Base-by-base conservation (phyloP, 1,140 invertebrate genomes). In the Eumaeus atala region DNA sequence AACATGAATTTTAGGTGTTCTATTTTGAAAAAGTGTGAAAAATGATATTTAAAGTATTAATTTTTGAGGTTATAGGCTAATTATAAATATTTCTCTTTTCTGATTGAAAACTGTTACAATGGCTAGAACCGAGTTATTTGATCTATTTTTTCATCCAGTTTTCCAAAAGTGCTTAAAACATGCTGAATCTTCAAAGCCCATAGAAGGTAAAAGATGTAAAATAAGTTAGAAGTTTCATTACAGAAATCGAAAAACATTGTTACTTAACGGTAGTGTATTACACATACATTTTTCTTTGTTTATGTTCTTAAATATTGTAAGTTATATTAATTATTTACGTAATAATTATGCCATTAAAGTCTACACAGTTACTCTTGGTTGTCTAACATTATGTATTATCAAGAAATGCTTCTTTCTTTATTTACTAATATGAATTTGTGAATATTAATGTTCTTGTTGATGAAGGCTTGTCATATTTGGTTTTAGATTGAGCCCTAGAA, bases 111-210 rank as follows among this genome's bases (percentile, higher is more conserved):
- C 61, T 50, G 48, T 70, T 72, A 56, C 59, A 67, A 89, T 89
- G 87, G 84, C 86, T 66, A 77, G 77, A 64, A 85, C 75, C 62
- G 87, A 89, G 66, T 71, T 89, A 58, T 88, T 88, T 62, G 86
- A 87, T 79, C 72, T 89, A 56, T 89, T 88, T 74, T 89, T 89
- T 54, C 86, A 89, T 70, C 87, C 87, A 38, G 77, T 89, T 17
- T 89, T 89, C 64, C 87, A 87, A 81, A 88, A 88, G 69, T 89
- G 87, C 64, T 77, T 89, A 59, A 79, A 73, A 72, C 85, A 89
- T 70, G 87, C 85, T 5, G 86, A 88, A 72, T 69, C 77, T 40
- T 63, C 70, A 7, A 56, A 75, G 51, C 56, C 70, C 17, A 40
- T 62, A 9, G 87, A 88, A 75, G 85, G 85, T 87, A 86, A 63